Percentiles rank a stretch among this genome's conserved stretches.
Evolutionary conservation across 2,797 vertebrate species (phyloP).

Genomic region (Lagocephalus sceleratus): DNA sequence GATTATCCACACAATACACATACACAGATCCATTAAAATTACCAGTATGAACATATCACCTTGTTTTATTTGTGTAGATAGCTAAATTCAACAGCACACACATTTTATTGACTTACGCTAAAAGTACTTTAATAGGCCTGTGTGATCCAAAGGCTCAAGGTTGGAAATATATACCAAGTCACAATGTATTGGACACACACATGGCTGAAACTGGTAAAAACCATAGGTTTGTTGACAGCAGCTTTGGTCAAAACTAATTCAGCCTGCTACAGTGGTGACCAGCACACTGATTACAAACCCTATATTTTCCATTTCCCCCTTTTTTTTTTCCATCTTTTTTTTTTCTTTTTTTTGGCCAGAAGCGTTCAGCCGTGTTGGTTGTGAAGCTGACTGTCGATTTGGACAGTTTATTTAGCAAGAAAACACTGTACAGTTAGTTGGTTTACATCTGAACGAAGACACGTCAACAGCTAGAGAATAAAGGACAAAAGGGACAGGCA

Average conservation of each 20-base stretch:
- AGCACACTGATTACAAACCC: constrained; percentile 62
- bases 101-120: constrained; percentile 52
- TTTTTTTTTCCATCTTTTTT: too few relatives aligned
- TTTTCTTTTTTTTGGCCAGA: constrained; percentile 18
- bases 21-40: constrained; percentile 54
- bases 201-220: constrained; percentile 49
- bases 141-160: constrained; percentile 60
- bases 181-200: constrained; percentile 63
- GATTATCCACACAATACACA: constrained; percentile 48
- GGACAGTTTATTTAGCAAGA: constrained; percentile 61
- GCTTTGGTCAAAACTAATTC: constrained; percentile 34
- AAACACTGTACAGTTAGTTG: constrained; percentile 73
- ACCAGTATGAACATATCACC: constrained; percentile 49
- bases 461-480: constrained; percentile 44
- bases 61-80: constrained; percentile 50
- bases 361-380: constrained; percentile 35
- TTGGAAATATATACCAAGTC: constrained; percentile 60
- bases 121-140: constrained; percentile 62
- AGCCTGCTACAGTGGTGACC: constrained; percentile 63
- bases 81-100: constrained; percentile 59
- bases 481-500: constrained; percentile 40
- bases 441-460: constrained; percentile 60
- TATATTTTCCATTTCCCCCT: background rate
- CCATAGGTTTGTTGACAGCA: constrained; percentile 56
- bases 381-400: constrained; percentile 38